These are phyloP conservation scores for Eucera pruinosa DNA, from an alignment of 2,888 invertebrate genomes.

Conservation along the genomic window DNA sequence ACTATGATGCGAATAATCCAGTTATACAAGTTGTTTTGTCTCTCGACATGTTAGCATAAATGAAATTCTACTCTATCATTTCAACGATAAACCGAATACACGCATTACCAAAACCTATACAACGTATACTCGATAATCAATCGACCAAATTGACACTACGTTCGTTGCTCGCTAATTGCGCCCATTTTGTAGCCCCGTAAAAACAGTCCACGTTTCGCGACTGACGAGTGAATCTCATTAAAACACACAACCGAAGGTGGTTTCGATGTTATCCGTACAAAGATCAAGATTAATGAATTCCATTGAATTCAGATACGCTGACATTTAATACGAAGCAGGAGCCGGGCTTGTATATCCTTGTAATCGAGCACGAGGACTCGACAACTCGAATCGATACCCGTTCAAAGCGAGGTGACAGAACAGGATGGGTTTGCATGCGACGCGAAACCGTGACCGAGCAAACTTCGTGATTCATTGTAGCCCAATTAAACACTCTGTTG, in stretches of 20 bases:
- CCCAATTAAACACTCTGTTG: conserved; percentile 21
- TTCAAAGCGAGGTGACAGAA: background rate
- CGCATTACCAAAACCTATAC: background rate
- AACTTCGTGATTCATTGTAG: conserved; percentile 28
- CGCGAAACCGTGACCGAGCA: conserved; percentile 30
- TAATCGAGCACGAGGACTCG: conserved; percentile 20
- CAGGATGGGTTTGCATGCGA: conserved; percentile 17
- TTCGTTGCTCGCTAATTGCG: background rate
- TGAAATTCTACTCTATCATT: background rate
- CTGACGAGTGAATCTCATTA: conserved; percentile 20
- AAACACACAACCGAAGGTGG: background rate
- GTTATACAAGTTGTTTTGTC: too few relatives aligned
- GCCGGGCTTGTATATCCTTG: conserved; percentile 24
- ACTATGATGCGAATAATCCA: too few relatives aligned
- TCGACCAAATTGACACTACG: background rate
- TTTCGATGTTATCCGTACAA: background rate
- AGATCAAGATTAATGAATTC: conserved; percentile 34
- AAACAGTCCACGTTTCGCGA: background rate
- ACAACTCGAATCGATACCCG: conserved; percentile 24
- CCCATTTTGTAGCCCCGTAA: conserved; percentile 1
- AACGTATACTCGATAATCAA: background rate
- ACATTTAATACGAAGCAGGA: conserved; percentile 29
- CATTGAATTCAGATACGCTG: conserved; percentile 24
- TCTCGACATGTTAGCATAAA: too few relatives aligned
- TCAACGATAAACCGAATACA: background rate